Conservation (phyloP, 2,113 vertebrate genomes). For the Ceyx margarethae region DNA sequence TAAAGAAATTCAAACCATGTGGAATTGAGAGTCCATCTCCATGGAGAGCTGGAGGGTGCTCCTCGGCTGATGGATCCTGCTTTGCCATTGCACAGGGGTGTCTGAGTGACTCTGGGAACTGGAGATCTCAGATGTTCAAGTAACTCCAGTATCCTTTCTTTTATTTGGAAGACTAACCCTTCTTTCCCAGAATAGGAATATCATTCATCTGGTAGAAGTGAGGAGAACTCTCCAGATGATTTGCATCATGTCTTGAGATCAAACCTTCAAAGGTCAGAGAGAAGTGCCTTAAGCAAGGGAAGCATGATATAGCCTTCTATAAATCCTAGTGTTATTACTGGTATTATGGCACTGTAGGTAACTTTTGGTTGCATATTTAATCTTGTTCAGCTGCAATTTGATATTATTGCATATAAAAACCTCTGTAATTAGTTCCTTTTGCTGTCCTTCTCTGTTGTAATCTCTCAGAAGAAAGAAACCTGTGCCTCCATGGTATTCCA, state of each 20-base stretch:
- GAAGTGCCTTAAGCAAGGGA: background rate
- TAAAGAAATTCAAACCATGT: background rate
- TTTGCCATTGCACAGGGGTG: background rate
- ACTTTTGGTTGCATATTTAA: background rate
- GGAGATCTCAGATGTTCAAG: background rate
- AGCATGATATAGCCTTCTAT: background rate
- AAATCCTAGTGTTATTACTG: constrained; percentile 28
- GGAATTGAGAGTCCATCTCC: background rate
- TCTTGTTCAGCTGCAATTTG: background rate
- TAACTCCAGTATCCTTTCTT: background rate
- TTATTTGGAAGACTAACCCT: background rate
- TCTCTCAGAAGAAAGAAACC: background rate
- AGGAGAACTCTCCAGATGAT: background rate
- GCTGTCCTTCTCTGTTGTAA: background rate
- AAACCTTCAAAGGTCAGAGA: constrained; percentile 27
- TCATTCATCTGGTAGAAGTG: background rate
- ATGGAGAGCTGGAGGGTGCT: background rate
- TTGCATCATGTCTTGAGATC: background rate
- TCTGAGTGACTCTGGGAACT: background rate
- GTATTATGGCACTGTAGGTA: background rate
- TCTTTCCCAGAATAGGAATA: background rate
- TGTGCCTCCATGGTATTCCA: background rate
- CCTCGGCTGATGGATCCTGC: background rate
- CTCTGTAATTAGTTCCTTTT: background rate
- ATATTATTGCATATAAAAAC: background rate